A percentile compares a stretch with the other conserved stretches of the same genome.
These are phyloP conservation scores for Mechanitis mazaeus DNA, from an alignment of 2,888 invertebrate species.

Conservation along the genomic window DNA sequence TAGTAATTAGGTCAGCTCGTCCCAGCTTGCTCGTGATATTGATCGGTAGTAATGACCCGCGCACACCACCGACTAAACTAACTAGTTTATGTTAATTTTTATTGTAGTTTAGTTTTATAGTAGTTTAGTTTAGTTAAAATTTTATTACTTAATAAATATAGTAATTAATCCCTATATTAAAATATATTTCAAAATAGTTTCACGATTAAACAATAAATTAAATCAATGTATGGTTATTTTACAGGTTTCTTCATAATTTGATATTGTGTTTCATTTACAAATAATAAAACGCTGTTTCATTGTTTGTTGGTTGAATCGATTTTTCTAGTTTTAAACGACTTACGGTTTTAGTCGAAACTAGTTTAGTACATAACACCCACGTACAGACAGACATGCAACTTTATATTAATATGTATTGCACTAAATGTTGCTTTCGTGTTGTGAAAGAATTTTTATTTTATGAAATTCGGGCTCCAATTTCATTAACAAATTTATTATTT, in stretches of 20 bases:
- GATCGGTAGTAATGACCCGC: slow-evolving; percentile 39
- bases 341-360: slow-evolving; percentile 29
- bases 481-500: too few species aligned
- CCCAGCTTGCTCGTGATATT: slow-evolving; percentile 47
- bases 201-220: too few species aligned
- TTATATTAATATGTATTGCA: slow-evolving; percentile 3
- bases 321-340: slow-evolving; percentile 45
- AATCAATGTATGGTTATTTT: too few species aligned
- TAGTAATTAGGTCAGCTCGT: slow-evolving; percentile 67
- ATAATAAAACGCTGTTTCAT: slow-evolving; percentile 54
- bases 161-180: too few species aligned
- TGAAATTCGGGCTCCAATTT: too few species aligned
- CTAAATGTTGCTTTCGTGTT: too few species aligned
- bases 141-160: too few species aligned
- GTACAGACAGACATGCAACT: slow-evolving; percentile 25
- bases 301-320: slow-evolving; percentile 54
- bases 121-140: not conserved
- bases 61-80: slow-evolving; percentile 10
- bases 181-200: too few species aligned
- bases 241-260: too few species aligned
- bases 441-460: too few species aligned
- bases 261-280: slow-evolving; percentile 19
- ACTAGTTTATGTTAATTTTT: not conserved
- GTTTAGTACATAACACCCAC: slow-evolving; percentile 22
- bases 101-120: not conserved